Base-by-base conservation (phyloP, 2,888 invertebrate genomes). In the Osmoderma eremita region DNA sequence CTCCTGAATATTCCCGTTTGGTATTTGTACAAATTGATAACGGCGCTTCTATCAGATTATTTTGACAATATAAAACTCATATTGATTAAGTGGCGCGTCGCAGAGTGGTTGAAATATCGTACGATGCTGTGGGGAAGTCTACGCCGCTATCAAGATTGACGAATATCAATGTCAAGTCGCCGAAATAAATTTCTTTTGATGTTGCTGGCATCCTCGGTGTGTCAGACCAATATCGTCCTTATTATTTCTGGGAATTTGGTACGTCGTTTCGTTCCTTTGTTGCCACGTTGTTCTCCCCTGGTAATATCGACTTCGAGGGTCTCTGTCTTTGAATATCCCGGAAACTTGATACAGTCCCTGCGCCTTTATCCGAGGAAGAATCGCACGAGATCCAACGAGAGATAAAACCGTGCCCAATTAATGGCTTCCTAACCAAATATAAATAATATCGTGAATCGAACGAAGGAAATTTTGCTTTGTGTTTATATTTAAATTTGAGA, bases 181-280 rank as follows among this genome's bases (percentile, higher is more conserved):
- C 45, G 15, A 45, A 61, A 61, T 61, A 61, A 61, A 61, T 61
- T 61, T 45, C 58, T 45, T 45, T 61, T 61, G 58, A 61, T 61
- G 45, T 61, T 24, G 24, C 10, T 61, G 45, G 58, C 30, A 61
- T 45, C 36, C 42, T 22, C 17, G 30, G 24, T 13, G 18, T 45
- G 58, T 45, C 45, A 24, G 45, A 13, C 18, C 8, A 45, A 30
- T 61, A 30, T 15, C 42, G 10, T 18, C 36, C 30, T 61, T 45
- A 45, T 45, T 45, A 61, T 45, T 61, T 30, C 17, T 18, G 30
- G 45, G 38, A 45, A 24, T 45, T 30, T 24, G 45, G 30, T 48
- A 15, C 45, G 48, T 13, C 48, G 45, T 61, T 61, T 61, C 45
- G 30, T 45, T 12, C 36, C 45, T 61, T 61, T 61, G 58, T 61